phyloP scores from a whole-genome alignment of 2,113 vertebrate genomes.

The Probosciger aterrimus region DNA sequence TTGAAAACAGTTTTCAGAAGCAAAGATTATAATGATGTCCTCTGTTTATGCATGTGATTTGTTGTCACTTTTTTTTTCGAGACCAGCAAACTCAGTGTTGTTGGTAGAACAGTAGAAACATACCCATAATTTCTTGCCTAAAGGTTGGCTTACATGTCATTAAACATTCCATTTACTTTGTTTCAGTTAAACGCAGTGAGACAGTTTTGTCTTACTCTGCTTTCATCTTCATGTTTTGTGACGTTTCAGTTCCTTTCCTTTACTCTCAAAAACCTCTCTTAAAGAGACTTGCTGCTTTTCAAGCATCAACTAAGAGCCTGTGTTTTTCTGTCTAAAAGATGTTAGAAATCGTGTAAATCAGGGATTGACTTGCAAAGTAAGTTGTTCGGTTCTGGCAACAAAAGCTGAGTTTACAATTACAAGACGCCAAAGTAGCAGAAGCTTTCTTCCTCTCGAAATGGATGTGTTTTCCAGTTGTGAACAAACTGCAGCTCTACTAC shows the following conservation, averaged over 20 bases:
- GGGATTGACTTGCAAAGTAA: constrained; percentile 27
- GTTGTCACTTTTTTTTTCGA: not conserved
- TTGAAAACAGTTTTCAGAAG: not conserved
- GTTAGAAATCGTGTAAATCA: constrained; percentile 18
- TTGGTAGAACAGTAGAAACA: not conserved
- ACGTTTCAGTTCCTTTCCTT: not conserved
- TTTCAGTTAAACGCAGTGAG: not conserved
- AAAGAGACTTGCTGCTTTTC: not conserved
- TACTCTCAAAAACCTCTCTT: not conserved
- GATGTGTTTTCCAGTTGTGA: not conserved
- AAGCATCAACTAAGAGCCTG: not conserved
- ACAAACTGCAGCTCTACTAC: not conserved
- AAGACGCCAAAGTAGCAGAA: not conserved
- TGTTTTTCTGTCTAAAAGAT: not conserved
- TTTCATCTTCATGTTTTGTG: constrained; percentile 7
- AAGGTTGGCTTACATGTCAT: not conserved
- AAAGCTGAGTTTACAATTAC: not conserved
- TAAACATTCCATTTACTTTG: not conserved
- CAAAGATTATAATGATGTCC: not conserved
- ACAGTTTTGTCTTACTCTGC: not conserved
- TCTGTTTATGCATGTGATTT: not conserved
- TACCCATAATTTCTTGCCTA: not conserved
- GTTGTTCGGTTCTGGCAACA: not conserved
- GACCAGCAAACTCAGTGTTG: not conserved
- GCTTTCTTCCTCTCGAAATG: not conserved